Evolutionary conservation across 2,113 vertebrate species (phyloP).

Genomic region (Pardalotus punctatus): DNA sequence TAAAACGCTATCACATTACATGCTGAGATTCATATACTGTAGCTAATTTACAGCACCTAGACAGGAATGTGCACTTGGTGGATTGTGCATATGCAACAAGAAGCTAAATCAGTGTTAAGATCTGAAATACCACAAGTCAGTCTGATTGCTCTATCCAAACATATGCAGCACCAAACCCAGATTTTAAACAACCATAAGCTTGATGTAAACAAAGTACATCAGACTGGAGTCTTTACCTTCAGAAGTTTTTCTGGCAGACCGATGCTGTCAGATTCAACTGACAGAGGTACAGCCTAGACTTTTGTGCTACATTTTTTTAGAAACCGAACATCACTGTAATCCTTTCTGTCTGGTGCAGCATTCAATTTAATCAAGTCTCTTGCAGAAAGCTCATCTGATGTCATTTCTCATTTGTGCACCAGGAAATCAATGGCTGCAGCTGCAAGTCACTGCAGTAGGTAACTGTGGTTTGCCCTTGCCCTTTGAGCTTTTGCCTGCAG

Average conservation of each 20-base stretch:
- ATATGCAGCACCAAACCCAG: not conserved
- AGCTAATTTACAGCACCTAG: constrained; percentile 19
- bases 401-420: constrained; percentile 7
- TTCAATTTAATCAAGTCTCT: constrained; percentile 1
- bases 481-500: not conserved
- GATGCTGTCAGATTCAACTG: not conserved
- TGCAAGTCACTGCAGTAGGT: not conserved
- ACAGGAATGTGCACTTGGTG: not conserved
- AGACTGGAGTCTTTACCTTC: not conserved
- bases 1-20: constrained; percentile 4
- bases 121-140: not conserved
- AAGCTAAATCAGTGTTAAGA: not conserved
- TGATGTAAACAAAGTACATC: not conserved
- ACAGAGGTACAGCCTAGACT: not conserved
- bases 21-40: not conserved
- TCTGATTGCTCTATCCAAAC: not conserved
- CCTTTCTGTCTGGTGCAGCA: not conserved
- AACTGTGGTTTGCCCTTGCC: not conserved
- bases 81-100: not conserved
- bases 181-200: not conserved
- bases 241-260: not conserved
- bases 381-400: constrained; percentile 41
- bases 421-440: constrained; percentile 18
- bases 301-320: not conserved
- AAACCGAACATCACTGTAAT: not conserved